Percentiles rank a stretch among this genome's conserved stretches.
These are phyloP conservation scores for Cetonia aurata DNA, from an alignment of 2,888 invertebrate species.

Conservation along the genomic window DNA sequence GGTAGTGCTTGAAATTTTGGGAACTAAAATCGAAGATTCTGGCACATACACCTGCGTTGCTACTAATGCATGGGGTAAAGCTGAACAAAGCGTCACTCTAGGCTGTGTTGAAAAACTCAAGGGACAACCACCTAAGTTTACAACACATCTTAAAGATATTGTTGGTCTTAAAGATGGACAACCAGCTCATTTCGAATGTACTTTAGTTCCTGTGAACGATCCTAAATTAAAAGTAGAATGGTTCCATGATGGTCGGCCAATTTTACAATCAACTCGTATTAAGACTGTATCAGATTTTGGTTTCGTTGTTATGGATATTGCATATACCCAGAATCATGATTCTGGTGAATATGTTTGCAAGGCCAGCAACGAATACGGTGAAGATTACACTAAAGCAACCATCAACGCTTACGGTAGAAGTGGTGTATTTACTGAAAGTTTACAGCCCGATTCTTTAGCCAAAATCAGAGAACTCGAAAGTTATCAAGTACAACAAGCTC, in stretches of 20 bases:
- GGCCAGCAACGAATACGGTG: conserved; percentile 92
- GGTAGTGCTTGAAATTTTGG: conserved; percentile 95
- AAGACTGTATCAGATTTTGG: conserved; percentile 96
- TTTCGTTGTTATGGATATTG: conserved; percentile 93
- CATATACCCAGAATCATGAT: conserved; percentile 94
- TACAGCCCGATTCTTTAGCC: conserved; percentile 92
- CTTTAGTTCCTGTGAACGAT: conserved; percentile 93
- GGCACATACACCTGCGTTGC: conserved; percentile 91
- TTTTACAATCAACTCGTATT: conserved; percentile 90
- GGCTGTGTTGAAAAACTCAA: conserved; percentile 87
- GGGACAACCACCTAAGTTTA: conserved; percentile 90
- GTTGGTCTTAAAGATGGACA: conserved; percentile 92
- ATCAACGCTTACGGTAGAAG: conserved; percentile 86
- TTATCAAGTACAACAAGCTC: conserved; percentile 75
- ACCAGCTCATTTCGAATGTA: conserved; percentile 95
- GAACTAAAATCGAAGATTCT: conserved; percentile 92
- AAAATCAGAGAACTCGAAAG: conserved; percentile 89
- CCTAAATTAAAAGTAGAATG: conserved; percentile 95
- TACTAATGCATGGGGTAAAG: conserved; percentile 89
- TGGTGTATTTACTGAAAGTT: conserved; percentile 88
- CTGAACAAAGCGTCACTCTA: conserved; percentile 86
- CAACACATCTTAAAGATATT: conserved; percentile 86
- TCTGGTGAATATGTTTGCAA: conserved; percentile 94
- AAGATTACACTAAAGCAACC: conserved; percentile 88
- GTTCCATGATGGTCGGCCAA: conserved; percentile 93